A percentile compares a stretch with the other conserved stretches of the same genome.
Conservation (phyloP, 2,113 vertebrate species). For the Butorides virescens region DNA sequence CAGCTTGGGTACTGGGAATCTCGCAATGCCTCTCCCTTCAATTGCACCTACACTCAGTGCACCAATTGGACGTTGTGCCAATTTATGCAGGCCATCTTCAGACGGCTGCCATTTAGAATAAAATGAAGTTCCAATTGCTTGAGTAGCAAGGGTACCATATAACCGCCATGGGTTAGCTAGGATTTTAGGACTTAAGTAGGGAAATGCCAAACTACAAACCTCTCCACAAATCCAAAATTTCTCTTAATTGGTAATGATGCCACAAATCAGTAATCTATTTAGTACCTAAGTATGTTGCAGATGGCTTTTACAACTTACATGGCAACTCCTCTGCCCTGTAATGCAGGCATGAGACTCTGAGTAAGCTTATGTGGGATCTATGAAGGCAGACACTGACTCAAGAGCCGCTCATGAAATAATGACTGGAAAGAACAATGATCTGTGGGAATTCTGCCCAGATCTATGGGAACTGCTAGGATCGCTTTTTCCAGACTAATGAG, state of each 20-base stretch:
- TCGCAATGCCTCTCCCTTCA: neutral
- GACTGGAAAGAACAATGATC: constrained; percentile 24
- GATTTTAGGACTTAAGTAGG: neutral
- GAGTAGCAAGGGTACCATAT: neutral
- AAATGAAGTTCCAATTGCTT: neutral
- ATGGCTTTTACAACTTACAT: neutral
- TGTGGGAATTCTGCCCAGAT: constrained; percentile 21
- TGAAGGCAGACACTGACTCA: neutral
- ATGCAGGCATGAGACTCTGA: neutral
- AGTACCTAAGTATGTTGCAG: neutral
- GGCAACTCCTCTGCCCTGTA: neutral
- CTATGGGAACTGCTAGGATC: neutral
- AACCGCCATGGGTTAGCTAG: neutral
- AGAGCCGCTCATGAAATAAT: neutral
- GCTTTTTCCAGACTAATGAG: constrained; percentile 24
- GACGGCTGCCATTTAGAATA: neutral
- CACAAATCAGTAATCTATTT: neutral
- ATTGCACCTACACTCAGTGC: neutral
- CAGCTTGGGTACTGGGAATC: neutral
- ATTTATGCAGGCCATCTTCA: neutral
- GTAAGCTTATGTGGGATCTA: neutral
- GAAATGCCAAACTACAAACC: neutral
- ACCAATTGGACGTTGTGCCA: neutral
- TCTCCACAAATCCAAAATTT: neutral
- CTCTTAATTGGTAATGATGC: neutral